Evolutionary conservation across 2,797 vertebrate genomes (phyloP), one percentile per base, ranked within the genome.

Genomic region (Botia almorhae): DNA sequence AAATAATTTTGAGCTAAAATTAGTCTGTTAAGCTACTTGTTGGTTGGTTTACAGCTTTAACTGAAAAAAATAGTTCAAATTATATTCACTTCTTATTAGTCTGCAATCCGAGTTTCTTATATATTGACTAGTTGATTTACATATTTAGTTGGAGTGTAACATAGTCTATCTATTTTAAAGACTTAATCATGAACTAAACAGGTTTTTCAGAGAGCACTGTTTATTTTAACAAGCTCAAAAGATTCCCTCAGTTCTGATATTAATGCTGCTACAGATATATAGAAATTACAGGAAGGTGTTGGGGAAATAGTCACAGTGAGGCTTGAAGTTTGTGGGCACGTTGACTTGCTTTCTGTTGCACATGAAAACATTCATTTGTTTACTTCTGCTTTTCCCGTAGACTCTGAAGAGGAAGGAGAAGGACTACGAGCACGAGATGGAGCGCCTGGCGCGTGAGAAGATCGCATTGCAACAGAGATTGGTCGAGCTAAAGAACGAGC

Each of bases 401-500:
- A 98, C 96, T 80, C 92, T 98, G 83, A 99, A 99, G 90, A 95
- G 98, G 19, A 99, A 99, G 89, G 98, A 99, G 81, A 99, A 99
- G 81, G 98, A 99, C 56, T 99, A 96, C 0, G 98, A 99, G 23
- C 98, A 99, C 0, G 98, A 99, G 92, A 98, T 99, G 98, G 98
- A 99, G 92, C 95, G 98, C 11, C 85, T 99, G 91, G 98, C 98
- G 0, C 87, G 98, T 48, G 97, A 99, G 89, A 99, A 99, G 91
- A 99, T 99, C 0, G 95, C 97, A 11, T 96, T 94, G 0, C 98
- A 99, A 91, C 98, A 99, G 92, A 95, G 97, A 10, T 91, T 99
- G 90, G 92, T 95, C 0, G 97, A 98, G 12, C 88, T 99, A 88
- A 98, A 98, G 92, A 97, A 97, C 0, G 97, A 99, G 87, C 85